A percentile compares a stretch with the other conserved stretches of the same genome.
phyloP scores from a whole-genome alignment of 2,113 vertebrate species.

The Crotalus viridis region DNA sequence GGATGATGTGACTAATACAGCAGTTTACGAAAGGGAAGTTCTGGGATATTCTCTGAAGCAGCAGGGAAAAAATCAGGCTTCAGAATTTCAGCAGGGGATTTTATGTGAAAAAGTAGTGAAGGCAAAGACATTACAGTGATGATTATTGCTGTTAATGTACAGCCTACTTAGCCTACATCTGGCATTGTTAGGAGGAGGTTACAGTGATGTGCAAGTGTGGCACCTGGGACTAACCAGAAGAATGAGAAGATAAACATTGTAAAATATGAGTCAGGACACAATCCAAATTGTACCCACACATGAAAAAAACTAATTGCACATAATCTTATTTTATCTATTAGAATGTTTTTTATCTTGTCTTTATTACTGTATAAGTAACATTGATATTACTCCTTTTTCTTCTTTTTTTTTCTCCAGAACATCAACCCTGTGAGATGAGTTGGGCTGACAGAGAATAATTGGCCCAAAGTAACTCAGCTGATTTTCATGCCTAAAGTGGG shows the following conservation, averaged over 20 bases:
- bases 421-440: too few species aligned
- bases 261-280: neutral
- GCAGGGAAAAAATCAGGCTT: neutral
- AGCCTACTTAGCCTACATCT: neutral
- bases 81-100: neutral
- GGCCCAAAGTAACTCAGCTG: neutral
- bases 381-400: too few species aligned
- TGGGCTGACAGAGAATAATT: too few species aligned
- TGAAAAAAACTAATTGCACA: neutral
- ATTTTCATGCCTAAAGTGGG: neutral
- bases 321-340: neutral
- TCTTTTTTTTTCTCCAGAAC: too few species aligned
- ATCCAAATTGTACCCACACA: neutral
- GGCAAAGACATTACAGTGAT: neutral
- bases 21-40: neutral
- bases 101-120: neutral
- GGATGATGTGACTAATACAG: neutral
- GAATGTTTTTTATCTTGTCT: too few species aligned
- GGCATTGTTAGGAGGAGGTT: neutral
- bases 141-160: neutral
- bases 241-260: neutral
- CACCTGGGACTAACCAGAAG: neutral
- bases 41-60: neutral
- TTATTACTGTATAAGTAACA: too few species aligned
- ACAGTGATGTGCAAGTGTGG: neutral